A percentile compares a stretch with the other conserved stretches of the same genome.
Evolutionary conservation across 2,113 vertebrate species (phyloP).

Genomic region (Symphodus melops): DNA sequence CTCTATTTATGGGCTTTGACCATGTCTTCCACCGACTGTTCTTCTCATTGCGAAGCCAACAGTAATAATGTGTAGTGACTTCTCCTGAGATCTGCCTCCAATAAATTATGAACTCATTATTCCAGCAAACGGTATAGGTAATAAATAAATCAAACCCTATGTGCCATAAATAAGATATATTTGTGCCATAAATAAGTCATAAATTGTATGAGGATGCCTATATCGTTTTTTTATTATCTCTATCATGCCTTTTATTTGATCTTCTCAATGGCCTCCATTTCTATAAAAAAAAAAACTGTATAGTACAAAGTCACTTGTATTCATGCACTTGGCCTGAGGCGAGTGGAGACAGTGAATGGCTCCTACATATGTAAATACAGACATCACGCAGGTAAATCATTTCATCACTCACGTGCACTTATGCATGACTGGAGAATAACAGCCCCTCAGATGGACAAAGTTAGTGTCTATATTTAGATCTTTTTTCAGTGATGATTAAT

Average conservation of each 20-base stretch:
- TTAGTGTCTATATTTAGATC: conserved; percentile 60
- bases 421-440: conserved; percentile 17
- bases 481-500: conserved; percentile 64
- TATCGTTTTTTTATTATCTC: conserved; percentile 24
- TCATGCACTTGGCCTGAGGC: conserved; percentile 24
- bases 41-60: conserved; percentile 27
- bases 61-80: conserved; percentile 49
- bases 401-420: conserved; percentile 1
- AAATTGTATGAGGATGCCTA: conserved; percentile 27
- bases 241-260: conserved; percentile 17
- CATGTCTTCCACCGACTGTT: conserved; percentile 19
- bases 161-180: conserved; percentile 73
- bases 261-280: conserved; percentile 6
- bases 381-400: conserved; percentile 33
- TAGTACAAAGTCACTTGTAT: conserved; percentile 5
- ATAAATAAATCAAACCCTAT: conserved; percentile 57
- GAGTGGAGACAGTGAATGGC: not conserved
- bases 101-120: conserved; percentile 65
- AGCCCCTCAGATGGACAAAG: conserved; percentile 26
- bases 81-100: conserved; percentile 32
- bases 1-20: conserved; percentile 65
- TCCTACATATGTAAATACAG: conserved; percentile 25
- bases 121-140: conserved; percentile 42
- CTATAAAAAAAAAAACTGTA: conserved; percentile 4
- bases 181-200: conserved; percentile 71